These are phyloP conservation scores for Pseudomyrmex gracilis DNA, from an alignment of 1,140 invertebrate genomes.

Conservation along the genomic window DNA sequence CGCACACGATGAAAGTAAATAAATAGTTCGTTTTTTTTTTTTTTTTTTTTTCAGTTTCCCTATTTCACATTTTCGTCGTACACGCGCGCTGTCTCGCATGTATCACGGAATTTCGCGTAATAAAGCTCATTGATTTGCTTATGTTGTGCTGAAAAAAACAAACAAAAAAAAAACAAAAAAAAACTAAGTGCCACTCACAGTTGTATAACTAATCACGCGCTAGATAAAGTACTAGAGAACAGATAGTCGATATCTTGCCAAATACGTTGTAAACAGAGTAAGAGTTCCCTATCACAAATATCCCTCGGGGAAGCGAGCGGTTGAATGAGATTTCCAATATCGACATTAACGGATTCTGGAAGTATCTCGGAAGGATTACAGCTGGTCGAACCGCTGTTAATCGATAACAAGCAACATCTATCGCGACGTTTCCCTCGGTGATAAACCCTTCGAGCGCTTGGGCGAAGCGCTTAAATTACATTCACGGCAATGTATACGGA, in stretches of 20 bases:
- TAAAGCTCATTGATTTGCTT: not conserved
- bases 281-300: not conserved
- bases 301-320: slow-evolving; percentile 4
- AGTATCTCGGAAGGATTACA: slow-evolving; percentile 69
- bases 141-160: not conserved
- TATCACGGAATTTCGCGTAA: slow-evolving; percentile 31
- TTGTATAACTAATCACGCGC: slow-evolving; percentile 11
- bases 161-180: not conserved
- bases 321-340: slow-evolving; percentile 65
- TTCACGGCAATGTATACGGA: slow-evolving; percentile 60
- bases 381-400: slow-evolving; percentile 70
- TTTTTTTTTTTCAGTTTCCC: not conserved
- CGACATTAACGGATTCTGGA: slow-evolving; percentile 68
- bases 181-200: not conserved
- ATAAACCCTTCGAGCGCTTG: slow-evolving; percentile 66
- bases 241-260: not conserved
- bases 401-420: slow-evolving; percentile 72
- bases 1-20: slow-evolving; percentile 49
- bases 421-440: slow-evolving; percentile 71
- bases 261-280: slow-evolving; percentile 2
- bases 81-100: slow-evolving; percentile 2
- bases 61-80: not conserved
- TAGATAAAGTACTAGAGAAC: slow-evolving; percentile 18
- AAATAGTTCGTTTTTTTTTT: slow-evolving; percentile 57
- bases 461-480: slow-evolving; percentile 68